phyloP scores from a whole-genome alignment of 2,113 vertebrate species.

The Tretioscincus oriximinensis region DNA sequence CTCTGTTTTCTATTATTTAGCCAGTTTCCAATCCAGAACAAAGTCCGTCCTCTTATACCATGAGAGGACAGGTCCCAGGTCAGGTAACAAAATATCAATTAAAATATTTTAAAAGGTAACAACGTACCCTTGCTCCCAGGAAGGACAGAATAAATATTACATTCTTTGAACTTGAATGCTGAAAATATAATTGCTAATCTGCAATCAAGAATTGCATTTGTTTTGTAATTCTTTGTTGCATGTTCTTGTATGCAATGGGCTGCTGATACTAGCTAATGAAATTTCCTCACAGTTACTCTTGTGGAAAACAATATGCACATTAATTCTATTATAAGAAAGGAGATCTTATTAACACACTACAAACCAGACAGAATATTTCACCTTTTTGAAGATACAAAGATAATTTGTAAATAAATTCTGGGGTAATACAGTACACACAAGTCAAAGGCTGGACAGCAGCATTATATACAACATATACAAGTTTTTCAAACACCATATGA shows the following conservation, averaged over 20 bases:
- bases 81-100: too few relatives aligned
- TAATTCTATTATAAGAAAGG: background rate
- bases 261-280: background rate
- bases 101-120: too few relatives aligned
- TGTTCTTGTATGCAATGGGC: background rate
- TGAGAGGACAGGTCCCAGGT: too few relatives aligned
- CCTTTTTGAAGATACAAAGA: background rate
- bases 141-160: too few relatives aligned
- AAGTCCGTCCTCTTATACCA: too few relatives aligned
- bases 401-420: background rate
- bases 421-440: background rate
- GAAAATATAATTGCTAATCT: background rate
- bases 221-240: background rate
- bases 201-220: background rate
- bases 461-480: background rate
- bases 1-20: too few relatives aligned
- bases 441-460: background rate
- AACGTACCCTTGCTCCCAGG: too few relatives aligned
- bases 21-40: too few relatives aligned
- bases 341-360: background rate
- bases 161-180: background rate
- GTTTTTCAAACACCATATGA: constrained; percentile 25
- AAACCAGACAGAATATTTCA: background rate
- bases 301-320: background rate
- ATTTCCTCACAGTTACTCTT: background rate